Evolutionary conservation across 1,140 invertebrate species (phyloP), one percentile per base, ranked within the genome.

Genomic region (Brachionus rubens): DNA sequence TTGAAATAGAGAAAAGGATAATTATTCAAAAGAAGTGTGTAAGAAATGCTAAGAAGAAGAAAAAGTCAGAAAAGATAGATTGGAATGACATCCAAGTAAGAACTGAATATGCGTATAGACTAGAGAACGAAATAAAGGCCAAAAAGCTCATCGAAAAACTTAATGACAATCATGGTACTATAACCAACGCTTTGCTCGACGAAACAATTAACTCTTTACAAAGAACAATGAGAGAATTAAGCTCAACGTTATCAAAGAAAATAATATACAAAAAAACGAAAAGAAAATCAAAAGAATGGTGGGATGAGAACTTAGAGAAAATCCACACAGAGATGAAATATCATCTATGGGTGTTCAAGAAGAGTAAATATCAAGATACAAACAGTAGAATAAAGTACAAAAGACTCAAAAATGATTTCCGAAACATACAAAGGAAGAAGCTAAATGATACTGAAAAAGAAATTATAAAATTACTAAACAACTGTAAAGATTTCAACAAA

Each of bases 381-480:
- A 41, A 65, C 2, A 41, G 33, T 19, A 41, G 30, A 43, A 65
- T 65, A 36, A 65, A 40, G 40, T 65, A 65, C 59, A 65, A 65
- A 40, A 65, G 59, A 65, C 36, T 65, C 16, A 65, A 65, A 65
- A 65, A 65, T 24, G 59, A 65, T 2, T 65, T 65, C 41, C n/a
- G 59, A 24, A 65, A 65, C 21, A 19, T 65, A 24, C 59, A 65
- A 65, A 65, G 59, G 40, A 65, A 65, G 24, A 43, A 43, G 14
- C 7, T 41, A 41, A 65, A 40, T 12, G 59, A 65, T 19, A 14
- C 40, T 41, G 21, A 65, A 10, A 65, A 65, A 24, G 30, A 40
- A 65, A 21, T 65, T 65, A 14, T 65, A 24, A 65, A 65, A 46
- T 16, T 41, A 40, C 40, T 65, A 40, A 65, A 65, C 28, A 33